Evolutionary conservation across 2,888 invertebrate species (phyloP).

Genomic region (Rhimphoctona megacephalus): DNA sequence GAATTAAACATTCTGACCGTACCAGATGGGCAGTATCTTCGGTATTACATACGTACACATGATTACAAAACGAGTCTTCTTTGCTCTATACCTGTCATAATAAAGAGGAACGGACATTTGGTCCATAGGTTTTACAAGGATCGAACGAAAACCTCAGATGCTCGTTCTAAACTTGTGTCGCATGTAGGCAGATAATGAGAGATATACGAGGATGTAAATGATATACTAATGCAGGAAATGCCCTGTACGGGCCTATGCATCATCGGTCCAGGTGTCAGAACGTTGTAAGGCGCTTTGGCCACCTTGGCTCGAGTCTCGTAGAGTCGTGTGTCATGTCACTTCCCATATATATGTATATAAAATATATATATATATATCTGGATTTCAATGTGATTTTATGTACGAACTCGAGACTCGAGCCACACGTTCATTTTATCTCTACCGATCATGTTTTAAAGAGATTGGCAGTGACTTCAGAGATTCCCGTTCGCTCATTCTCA

Average conservation of each 20-base stretch:
- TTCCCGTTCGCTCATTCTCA: constrained; percentile 68
- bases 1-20: constrained; percentile 49
- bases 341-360: constrained; percentile 18
- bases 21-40: constrained; percentile 62
- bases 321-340: constrained; percentile 62
- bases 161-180: constrained; percentile 39
- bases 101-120: constrained; percentile 1
- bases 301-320: constrained; percentile 77
- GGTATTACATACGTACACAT: constrained; percentile 7
- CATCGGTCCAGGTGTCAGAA: constrained; percentile 80
- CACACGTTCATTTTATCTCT: constrained; percentile 55
- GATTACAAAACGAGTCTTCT: constrained; percentile 36
- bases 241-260: constrained; percentile 80
- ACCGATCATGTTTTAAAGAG: constrained; percentile 66
- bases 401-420: constrained; percentile 38
- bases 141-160: constrained; percentile 49
- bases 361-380: not conserved
- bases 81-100: constrained; percentile 26
- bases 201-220: constrained; percentile 77
- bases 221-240: constrained; percentile 82
- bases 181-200: constrained; percentile 80
- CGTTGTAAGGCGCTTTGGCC: constrained; percentile 72
- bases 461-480: constrained; percentile 69
- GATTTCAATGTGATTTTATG: constrained; percentile 1
- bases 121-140: not conserved